Evolutionary conservation across 2,888 invertebrate genomes (phyloP).

Genomic region (Erebia palarica): DNA sequence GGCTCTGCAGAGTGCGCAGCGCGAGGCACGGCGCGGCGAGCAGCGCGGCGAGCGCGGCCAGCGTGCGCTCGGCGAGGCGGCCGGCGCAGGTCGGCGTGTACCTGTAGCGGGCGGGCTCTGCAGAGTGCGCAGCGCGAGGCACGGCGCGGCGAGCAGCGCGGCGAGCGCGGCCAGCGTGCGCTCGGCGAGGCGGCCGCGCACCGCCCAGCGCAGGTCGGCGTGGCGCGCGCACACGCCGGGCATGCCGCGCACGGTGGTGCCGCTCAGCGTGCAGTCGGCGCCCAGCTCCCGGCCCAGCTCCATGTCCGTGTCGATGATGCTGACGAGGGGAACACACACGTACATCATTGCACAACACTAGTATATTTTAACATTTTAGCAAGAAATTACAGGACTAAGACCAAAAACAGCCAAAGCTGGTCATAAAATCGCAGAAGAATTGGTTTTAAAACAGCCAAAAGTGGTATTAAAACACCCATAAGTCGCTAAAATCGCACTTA

Average conservation of each 20-base stretch:
- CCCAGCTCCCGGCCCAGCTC: slow-evolving; percentile 79
- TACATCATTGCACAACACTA: too few species aligned
- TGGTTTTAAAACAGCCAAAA: too few species aligned
- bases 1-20: slow-evolving; percentile 43
- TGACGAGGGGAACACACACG: slow-evolving; percentile 45
- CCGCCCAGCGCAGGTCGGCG: slow-evolving; percentile 64
- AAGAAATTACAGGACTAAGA: too few species aligned
- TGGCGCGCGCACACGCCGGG: slow-evolving; percentile 59
- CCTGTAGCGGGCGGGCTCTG: slow-evolving; percentile 45
- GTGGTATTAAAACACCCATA: too few species aligned
- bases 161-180: slow-evolving; percentile 54
- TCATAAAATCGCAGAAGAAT: too few species aligned
- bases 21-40: slow-evolving; percentile 46
- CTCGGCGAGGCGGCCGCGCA: slow-evolving; percentile 62
- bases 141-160: slow-evolving; percentile 50
- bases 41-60: slow-evolving; percentile 49
- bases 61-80: slow-evolving; percentile 58
- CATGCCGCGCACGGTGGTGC: slow-evolving; percentile 63
- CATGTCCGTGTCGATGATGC: slow-evolving; percentile 88
- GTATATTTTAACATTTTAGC: too few species aligned
- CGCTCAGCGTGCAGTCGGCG: slow-evolving; percentile 71
- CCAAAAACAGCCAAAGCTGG: too few species aligned
- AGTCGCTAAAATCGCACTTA: background rate
- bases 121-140: slow-evolving; percentile 39
- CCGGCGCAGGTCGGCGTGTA: slow-evolving; percentile 71